Evolutionary conservation across 2,113 vertebrate species (phyloP), one percentile per base, ranked within the genome.

Genomic region (Antechinus stuartii): DNA sequence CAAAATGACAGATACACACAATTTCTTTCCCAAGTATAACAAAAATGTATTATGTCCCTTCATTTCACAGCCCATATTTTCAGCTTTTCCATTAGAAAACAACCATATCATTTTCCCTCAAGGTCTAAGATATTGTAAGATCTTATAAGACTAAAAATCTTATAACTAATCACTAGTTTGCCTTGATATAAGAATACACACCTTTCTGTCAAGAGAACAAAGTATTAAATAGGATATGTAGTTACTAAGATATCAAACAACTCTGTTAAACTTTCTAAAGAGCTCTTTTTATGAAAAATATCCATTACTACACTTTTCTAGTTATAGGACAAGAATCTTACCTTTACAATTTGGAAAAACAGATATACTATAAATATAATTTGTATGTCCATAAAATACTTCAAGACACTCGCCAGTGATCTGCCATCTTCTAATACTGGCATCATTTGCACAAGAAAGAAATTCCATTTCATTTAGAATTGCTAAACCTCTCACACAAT

Each of bases 371-470:
- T 99, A 99, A 98, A 99, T 99, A 92, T 99, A 99, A 99, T 99
- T 99, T 96, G 99, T 99, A 98, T 99, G 99, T 90, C 99, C 99
- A 97, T 99, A 99, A 97, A 99, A 99, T 54, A 99, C 98, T 95
- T 99, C 99, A 57, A 99, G 97, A 97, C 99, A 99, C 91, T 99
- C 99, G 9, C 99, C 99, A 91, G 99, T 99, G 96, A 99, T 99
- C n/a, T 99, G 98, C 99, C 99, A 99, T 96, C 99, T 99, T 98
- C 99, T 99, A 97, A 99, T 98, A 97, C 98, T 99, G 46, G 99
- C 98, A 97, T 99, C 99, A 94, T 99, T 99, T 98, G 99, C 99
- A 98, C 99, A 99, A 54, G 99, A 99, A 98, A 99, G 99, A 98
- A 99, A 99, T 98, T 99, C 99, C 35, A 94, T 98, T 96, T 99